phyloP scores from a whole-genome alignment of 2,113 vertebrate genomes.

The Heloderma charlesbogerti region DNA sequence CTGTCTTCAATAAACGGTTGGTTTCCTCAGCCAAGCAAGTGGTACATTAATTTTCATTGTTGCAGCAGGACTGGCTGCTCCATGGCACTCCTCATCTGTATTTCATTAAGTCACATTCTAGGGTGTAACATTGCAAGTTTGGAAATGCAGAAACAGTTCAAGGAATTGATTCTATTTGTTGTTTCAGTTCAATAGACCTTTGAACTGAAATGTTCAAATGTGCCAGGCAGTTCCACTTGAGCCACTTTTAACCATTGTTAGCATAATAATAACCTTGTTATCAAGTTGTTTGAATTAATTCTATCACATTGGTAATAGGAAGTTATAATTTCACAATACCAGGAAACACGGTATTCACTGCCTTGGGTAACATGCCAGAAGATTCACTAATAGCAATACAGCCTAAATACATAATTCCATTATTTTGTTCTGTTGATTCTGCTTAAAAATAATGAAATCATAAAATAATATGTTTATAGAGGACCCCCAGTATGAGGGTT shows the following conservation, averaged over 20 bases:
- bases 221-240: constrained; percentile 55
- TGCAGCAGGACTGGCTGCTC: constrained; percentile 57
- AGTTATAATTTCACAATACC: constrained; percentile 28
- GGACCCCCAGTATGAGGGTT: constrained; percentile 35
- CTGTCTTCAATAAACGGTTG: constrained; percentile 52
- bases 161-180: constrained; percentile 73
- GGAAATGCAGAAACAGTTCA: constrained; percentile 63
- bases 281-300: constrained; percentile 72
- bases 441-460: constrained; percentile 46
- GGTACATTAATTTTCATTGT: constrained; percentile 55
- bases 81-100: constrained; percentile 52
- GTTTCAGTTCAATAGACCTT: constrained; percentile 74
- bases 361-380: constrained; percentile 39
- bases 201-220: constrained; percentile 69
- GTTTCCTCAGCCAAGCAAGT: constrained; percentile 3
- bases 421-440: constrained; percentile 57
- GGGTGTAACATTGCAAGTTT: constrained; percentile 55
- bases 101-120: constrained; percentile 59
- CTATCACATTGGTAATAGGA: constrained; percentile 59
- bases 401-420: constrained; percentile 41
- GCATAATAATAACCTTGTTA: constrained; percentile 59
- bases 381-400: constrained; percentile 17
- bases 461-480: constrained; percentile 23
- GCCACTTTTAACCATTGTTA: constrained; percentile 56
- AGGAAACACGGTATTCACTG: not conserved